Evolutionary conservation across 2,888 invertebrate species (phyloP).

Genomic region (Drosophila parthenogenetica): DNA sequence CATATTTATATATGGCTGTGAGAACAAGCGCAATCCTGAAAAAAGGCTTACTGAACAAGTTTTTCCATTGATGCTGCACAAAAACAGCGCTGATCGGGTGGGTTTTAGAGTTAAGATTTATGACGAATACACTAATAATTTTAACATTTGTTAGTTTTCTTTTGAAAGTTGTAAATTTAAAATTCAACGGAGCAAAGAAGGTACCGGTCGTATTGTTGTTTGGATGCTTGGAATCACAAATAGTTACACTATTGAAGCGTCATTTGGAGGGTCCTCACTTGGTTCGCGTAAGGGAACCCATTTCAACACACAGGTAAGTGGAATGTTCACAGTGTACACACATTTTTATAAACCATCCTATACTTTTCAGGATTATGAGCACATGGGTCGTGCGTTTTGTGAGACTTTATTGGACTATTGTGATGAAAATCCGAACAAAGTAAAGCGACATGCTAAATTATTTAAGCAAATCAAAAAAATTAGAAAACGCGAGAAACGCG

Average conservation of each 20-base stretch:
- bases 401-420: conserved; percentile 96
- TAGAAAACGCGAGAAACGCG: conserved; percentile 84
- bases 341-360: conserved; percentile 11
- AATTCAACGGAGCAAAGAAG: conserved; percentile 96
- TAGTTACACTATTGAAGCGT: conserved; percentile 98
- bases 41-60: conserved; percentile 95
- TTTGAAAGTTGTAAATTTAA: conserved; percentile 97
- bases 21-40: conserved; percentile 91
- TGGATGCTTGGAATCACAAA: conserved; percentile 98
- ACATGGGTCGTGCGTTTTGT: conserved; percentile 95
- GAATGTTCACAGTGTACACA: too few relatives aligned
- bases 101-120: not conserved
- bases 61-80: conserved; percentile 96
- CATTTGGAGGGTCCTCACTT: conserved; percentile 95
- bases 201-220: conserved; percentile 96
- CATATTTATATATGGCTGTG: conserved; percentile 98
- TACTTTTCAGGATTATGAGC: conserved; percentile 88
- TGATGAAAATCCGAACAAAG: conserved; percentile 93
- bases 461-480: conserved; percentile 84
- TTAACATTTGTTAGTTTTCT: conserved; percentile 88
- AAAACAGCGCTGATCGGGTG: conserved; percentile 95
- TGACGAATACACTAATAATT: not conserved
- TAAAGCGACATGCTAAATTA: conserved; percentile 85
- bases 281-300: conserved; percentile 93
- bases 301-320: conserved; percentile 88